A percentile compares a stretch with the other conserved stretches of the same genome.
phyloP scores from a whole-genome alignment of 2,797 vertebrate species.

The Cynopterus sphinx region DNA sequence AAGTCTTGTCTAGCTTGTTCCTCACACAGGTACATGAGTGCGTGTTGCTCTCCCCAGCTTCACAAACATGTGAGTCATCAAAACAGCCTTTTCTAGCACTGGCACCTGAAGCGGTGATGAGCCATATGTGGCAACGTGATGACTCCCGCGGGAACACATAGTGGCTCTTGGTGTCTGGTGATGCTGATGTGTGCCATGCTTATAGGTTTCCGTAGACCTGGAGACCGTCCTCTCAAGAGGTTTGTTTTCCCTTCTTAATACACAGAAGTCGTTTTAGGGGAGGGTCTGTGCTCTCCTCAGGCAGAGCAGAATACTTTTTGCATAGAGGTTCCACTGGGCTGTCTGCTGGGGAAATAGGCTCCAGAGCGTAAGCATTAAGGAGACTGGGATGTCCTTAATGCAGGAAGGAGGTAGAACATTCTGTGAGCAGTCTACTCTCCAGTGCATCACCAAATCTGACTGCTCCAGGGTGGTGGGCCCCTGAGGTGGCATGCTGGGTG shows the following conservation, averaged over 20 bases:
- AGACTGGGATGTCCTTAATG: neutral
- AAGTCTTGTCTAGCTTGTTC: slow-evolving; percentile 71
- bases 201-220: neutral
- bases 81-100: neutral
- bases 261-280: neutral
- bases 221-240: neutral
- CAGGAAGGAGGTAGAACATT: neutral
- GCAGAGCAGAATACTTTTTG: neutral
- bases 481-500: neutral
- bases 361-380: neutral
- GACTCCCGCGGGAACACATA: neutral
- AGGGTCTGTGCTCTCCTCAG: neutral
- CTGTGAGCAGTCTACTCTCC: neutral
- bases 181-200: accelerated
- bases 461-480: neutral
- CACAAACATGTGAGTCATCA: slow-evolving; percentile 66
- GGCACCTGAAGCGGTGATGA: neutral
- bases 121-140: neutral
- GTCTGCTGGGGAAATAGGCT: neutral
- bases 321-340: neutral
- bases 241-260: neutral
- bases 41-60: neutral
- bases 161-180: neutral
- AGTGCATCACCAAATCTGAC: neutral
- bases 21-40: slow-evolving; percentile 30